Percentiles rank a stretch among this genome's conserved stretches.
Conservation (phyloP, 1,140 invertebrate genomes). For the Bactericera cockerelli region DNA sequence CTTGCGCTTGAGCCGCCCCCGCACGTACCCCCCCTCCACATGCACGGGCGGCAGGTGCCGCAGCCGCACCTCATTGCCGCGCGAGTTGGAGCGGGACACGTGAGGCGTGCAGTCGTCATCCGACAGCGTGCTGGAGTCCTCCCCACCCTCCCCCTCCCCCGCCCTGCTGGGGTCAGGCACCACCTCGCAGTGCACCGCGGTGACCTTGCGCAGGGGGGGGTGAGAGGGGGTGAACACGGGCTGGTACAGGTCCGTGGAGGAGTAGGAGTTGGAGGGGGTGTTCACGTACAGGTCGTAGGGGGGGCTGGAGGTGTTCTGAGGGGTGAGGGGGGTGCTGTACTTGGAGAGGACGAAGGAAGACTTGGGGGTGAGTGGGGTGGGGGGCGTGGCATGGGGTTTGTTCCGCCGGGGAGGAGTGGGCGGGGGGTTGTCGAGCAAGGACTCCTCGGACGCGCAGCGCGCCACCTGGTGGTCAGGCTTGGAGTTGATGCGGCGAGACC, state of each 20-base stretch:
- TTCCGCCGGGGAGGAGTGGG: slow-evolving; percentile 17
- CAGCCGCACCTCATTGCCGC: slow-evolving; percentile 35
- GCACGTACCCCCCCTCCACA: slow-evolving; percentile 30
- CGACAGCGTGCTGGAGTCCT: slow-evolving; percentile 35
- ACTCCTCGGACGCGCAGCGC: slow-evolving; percentile 32
- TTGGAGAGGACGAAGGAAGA: slow-evolving; percentile 7
- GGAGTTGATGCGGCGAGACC: slow-evolving; percentile 29
- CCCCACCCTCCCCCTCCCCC: slow-evolving; percentile 25
- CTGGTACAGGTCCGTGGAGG: slow-evolving; percentile 16
- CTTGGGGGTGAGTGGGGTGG: slow-evolving; percentile 9
- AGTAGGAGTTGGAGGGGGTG: slow-evolving; percentile 4
- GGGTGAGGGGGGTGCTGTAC: slow-evolving; percentile 9
- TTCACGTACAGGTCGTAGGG: background rate
- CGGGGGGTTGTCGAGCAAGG: slow-evolving; percentile 24
- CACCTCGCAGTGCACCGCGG: slow-evolving; percentile 22
- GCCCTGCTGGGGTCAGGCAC: slow-evolving; percentile 30
- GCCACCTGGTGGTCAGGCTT: slow-evolving; percentile 20
- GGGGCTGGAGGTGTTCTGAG: background rate
- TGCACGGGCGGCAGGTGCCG: slow-evolving; percentile 44
- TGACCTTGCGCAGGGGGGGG: background rate
- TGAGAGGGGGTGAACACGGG: background rate
- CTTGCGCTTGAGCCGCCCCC: slow-evolving; percentile 20
- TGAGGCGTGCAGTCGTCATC: slow-evolving; percentile 38
- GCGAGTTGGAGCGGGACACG: slow-evolving; percentile 34
- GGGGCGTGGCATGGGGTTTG: slow-evolving; percentile 20